Conservation (phyloP, 2,888 invertebrate genomes). For the Mesorhabditis sp. region DNA sequence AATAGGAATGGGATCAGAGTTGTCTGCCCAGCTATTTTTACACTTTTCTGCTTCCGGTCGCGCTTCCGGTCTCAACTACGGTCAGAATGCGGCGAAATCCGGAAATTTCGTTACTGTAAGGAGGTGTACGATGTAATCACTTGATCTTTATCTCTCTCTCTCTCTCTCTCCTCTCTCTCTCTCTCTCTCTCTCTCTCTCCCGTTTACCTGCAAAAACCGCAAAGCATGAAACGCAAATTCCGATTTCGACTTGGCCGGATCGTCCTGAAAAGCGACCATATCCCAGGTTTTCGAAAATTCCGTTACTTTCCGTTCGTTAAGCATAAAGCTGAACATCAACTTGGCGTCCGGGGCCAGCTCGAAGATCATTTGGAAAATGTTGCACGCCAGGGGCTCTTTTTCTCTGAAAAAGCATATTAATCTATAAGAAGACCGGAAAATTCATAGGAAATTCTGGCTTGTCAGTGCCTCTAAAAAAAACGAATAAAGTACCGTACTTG, state of each 20-base stretch:
- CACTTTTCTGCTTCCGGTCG: neutral
- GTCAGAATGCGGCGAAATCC: no score
- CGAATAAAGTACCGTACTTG: constrained; percentile 16
- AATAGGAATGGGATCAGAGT: no score
- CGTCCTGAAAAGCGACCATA: neutral
- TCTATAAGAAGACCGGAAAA: neutral
- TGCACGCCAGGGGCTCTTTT: constrained; percentile 33
- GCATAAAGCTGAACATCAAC: constrained; percentile 40
- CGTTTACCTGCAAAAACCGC: constrained; percentile 30
- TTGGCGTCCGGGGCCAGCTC: constrained; percentile 43
- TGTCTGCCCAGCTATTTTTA: neutral
- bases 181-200: neutral
- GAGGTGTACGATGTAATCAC: no score
- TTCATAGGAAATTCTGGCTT: neutral
- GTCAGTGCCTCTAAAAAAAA: neutral
- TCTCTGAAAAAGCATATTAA: constrained; percentile 23
- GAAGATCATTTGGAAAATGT: constrained; percentile 45
- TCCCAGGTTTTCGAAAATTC: constrained; percentile 14
- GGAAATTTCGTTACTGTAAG: neutral
- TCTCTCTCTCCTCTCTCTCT: neutral
- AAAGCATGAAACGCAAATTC: constrained; percentile 45
- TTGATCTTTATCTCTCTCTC: no score
- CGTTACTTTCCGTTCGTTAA: constrained; percentile 28
- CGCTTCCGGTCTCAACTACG: no score
- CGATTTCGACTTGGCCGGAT: constrained; percentile 33